phyloP scores from a whole-genome alignment of 2,888 invertebrate genomes.

The Tridacna crocea region DNA sequence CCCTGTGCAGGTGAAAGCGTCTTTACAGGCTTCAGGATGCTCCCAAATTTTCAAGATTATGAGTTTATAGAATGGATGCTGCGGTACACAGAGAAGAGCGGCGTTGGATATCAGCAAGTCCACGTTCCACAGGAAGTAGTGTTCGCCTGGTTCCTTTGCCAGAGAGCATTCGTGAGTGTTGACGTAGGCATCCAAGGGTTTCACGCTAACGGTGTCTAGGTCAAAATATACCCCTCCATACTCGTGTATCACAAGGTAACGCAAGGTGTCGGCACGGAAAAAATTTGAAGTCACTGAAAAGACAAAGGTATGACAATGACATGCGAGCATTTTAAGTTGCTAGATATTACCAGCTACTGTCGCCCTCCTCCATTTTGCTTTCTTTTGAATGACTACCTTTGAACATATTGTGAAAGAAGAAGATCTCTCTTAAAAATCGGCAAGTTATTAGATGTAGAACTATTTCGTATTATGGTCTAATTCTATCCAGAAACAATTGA shows the following conservation, averaged over 20 bases:
- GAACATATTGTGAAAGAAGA: too few relatives aligned
- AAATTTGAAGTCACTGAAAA: not conserved
- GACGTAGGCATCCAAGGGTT: not conserved
- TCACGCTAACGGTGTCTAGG: not conserved
- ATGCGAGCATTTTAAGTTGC: too few relatives aligned
- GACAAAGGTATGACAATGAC: not conserved
- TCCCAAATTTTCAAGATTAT: not conserved
- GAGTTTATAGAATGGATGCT: not conserved
- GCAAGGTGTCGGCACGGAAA: not conserved
- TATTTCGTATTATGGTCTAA: too few relatives aligned
- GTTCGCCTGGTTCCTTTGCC: not conserved
- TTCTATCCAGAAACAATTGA: too few relatives aligned
- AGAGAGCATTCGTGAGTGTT: not conserved
- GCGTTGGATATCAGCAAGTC: not conserved
- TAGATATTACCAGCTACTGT: too few relatives aligned
- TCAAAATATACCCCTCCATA: slow-evolving; percentile 15
- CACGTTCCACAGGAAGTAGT: not conserved
- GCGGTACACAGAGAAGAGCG: not conserved
- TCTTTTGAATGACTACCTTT: too few relatives aligned
- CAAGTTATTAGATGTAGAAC: too few relatives aligned
- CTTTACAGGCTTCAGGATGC: not conserved
- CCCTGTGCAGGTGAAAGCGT: not conserved
- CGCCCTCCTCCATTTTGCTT: too few relatives aligned
- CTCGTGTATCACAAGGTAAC: not conserved
- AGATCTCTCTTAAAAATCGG: too few relatives aligned